These are phyloP conservation scores for Muscicapa striata DNA, from an alignment of 2,797 vertebrate genomes.

Conservation along the genomic window DNA sequence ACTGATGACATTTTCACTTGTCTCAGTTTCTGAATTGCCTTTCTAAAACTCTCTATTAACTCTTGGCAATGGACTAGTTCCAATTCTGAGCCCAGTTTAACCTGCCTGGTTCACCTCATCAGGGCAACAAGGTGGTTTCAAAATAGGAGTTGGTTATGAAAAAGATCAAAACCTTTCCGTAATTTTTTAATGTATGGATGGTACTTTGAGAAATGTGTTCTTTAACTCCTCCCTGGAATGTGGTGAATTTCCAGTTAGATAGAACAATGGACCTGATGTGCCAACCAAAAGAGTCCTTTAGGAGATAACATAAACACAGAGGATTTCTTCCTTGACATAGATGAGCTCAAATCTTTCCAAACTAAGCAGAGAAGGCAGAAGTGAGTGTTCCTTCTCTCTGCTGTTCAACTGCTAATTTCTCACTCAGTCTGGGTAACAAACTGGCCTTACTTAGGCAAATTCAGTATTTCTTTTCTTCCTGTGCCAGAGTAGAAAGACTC, in stretches of 20 bases:
- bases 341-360: neutral
- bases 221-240: neutral
- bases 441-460: neutral
- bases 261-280: neutral
- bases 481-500: neutral
- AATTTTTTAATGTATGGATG: neutral
- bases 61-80: neutral
- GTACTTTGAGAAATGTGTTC: neutral
- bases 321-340: neutral
- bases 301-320: neutral
- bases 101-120: neutral
- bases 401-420: neutral
- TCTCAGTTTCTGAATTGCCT: neutral
- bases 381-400: neutral
- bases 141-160: fast-evolving
- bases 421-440: neutral
- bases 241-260: neutral
- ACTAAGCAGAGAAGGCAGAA: neutral
- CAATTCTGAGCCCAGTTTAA: neutral
- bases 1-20: neutral
- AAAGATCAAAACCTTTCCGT: neutral
- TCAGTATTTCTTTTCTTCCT: neutral
- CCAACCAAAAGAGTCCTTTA: neutral
- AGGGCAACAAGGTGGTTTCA: neutral
- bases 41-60: neutral